Evolutionary conservation across 2,797 vertebrate species (phyloP).

Genomic region (Phalloptychus januarius): DNA sequence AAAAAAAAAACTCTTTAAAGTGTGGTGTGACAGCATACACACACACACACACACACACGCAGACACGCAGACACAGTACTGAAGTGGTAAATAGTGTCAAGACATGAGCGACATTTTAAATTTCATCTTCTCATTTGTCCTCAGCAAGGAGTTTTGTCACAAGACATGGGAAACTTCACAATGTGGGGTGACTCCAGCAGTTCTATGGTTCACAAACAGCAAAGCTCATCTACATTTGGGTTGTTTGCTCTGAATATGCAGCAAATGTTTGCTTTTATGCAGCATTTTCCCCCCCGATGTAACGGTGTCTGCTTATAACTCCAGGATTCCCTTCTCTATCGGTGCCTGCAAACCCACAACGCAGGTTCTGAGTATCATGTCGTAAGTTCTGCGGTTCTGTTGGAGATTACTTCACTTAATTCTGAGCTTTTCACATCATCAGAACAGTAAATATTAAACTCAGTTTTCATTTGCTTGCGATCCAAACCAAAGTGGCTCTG

Average conservation of each 20-base stretch:
- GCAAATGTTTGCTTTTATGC: conserved; percentile 12
- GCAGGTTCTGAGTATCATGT: not conserved
- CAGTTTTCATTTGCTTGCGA: not conserved
- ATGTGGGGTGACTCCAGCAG: not conserved
- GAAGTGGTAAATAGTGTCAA: conserved; percentile 52
- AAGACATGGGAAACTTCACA: conserved; percentile 36
- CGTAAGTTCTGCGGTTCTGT: not conserved
- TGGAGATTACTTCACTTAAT: not conserved
- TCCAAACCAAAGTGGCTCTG: not conserved
- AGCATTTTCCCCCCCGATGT: not conserved
- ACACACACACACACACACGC: conserved; percentile 38
- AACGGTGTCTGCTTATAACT: not conserved
- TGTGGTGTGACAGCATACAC: conserved; percentile 47
- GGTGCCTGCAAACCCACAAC: not conserved
- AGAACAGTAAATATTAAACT: not conserved
- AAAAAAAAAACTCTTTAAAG: conserved; percentile 67
- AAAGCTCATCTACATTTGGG: not conserved
- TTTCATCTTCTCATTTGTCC: conserved; percentile 48
- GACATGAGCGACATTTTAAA: conserved; percentile 67
- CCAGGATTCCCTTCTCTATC: not conserved
- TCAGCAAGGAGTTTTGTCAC: conserved; percentile 34
- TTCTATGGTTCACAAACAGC: not conserved
- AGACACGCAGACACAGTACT: conserved; percentile 43
- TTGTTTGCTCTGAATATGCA: not conserved
- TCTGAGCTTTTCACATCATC: not conserved